Evolutionary conservation across 2,888 invertebrate genomes (phyloP), one percentile per base, ranked within the genome.

Genomic region (Rhingia campestris): DNA sequence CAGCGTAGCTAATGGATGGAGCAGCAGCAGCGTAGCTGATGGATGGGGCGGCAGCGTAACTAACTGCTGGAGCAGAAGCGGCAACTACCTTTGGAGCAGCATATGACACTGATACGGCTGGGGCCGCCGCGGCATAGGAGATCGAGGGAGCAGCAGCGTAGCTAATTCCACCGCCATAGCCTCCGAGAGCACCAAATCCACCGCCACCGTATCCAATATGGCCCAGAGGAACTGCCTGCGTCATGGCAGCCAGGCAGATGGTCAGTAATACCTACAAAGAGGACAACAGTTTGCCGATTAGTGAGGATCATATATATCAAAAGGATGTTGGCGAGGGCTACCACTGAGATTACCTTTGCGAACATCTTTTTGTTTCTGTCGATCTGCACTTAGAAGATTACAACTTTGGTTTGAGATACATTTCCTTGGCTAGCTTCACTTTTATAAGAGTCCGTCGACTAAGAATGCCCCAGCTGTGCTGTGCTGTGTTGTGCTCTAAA

Each of bases 381-480:
- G 88, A 88, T 89, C 90, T 88, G 89, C 88, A 88, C 91, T 89
- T 88, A 87, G 89, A 88, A 89, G 89, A 90, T 89, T 89, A 89
- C 90, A 88, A 88, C 88, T 91, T 87, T 88, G 88, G 81, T 91
- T 90, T 91, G 91, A 91, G 90, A 89, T 90, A 88, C 87, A 88
- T 88, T 88, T 88, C 86, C 87, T 86, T 87, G 88, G 87, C 86
- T 88, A 87, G 88, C 87, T 89, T 88, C 87, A 90, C 90, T 91
- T 91, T 90, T 91, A 91, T 91, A 91, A 87, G 84, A 86, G 64
- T 41, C 73, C 87, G 64, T 41, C 73, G 32, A 7, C 47, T 63
- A 74, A 79, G 84, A 84, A 84, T 84, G 45, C 79, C 79, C 61
- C 39, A 61, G 37, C 39, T 43, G n/a, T 53, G 45, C 39, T 43